Evolutionary conservation across 2,888 invertebrate species (phyloP), one percentile per base, ranked within the genome.

Genomic region (Liopterus haemorrhoidalis): DNA sequence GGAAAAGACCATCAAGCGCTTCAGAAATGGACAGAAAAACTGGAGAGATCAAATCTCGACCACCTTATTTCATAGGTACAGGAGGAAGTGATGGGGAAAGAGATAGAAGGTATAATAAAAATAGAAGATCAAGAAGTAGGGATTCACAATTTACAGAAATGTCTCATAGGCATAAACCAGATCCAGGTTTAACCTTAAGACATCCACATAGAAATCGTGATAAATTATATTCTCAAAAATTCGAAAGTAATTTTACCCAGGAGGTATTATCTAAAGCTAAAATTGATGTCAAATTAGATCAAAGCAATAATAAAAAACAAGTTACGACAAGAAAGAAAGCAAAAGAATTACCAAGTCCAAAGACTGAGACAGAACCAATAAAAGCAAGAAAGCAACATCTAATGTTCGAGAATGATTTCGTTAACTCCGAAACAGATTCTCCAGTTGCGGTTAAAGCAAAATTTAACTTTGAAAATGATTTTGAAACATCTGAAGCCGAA

Each of bases 391-490:
- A 73, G 68, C 59, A 72, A 65, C 53, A 76, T 68, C 68, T 69
- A 22, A 69, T 76, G 55, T 84, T 84, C 62, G 83, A 84, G 59
- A 84, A 85, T 61, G 83, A 84, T 62, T 85, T 85, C 55, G 75
- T 80, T 1, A 63, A 70, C 32, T 61, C 60, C 9, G 65, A 67
- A 37, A 59, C 51, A 42, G 63, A 59, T 44, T 61, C 54, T 49
- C 61, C 58, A 42, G 51, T 53, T 46, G 47, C 46, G 5, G 35
- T 36, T 28, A 52, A 49, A 33, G 48, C 50, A 5, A 58, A 61
- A 46, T 63, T 63, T 40, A 57, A 54, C 33, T 64, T 63, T 28
- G 64, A 66, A 41, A 62, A 60, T 21, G 65, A 66, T 39, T 64
- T 65, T 46, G 64, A 63, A 50, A 62, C 59, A 14, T 59, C 63